Base-by-base conservation (phyloP, 92 coral and sea anemone species). In the Porites cylindrica region DNA sequence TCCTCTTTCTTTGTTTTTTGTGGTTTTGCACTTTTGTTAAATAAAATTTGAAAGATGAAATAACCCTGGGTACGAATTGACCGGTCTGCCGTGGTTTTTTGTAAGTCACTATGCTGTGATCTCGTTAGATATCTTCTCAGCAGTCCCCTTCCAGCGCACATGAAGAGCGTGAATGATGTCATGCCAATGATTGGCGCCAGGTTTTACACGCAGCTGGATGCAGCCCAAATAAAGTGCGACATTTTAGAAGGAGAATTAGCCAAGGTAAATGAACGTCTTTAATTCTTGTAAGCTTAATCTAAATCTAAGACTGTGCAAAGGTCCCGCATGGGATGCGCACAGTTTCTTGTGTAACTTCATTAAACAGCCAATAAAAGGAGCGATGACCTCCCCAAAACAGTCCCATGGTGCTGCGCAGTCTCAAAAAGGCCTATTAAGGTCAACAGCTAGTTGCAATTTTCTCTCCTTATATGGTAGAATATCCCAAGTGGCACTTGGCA, bases 171-270 rank as follows among this genome's bases (percentile, higher is more conserved):
- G 7, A 97, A 97, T 80, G 99, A 97, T 83, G 91, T 97, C 68
- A 97, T 97, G 99, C 99, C 99, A 1, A 97, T 97, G 99, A 97
- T 97, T 43, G 99, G 99, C 19, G 99, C 99, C 78, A 82, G 99
- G 75, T 97, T 97, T 85, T 97, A 97, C 86, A 97, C 99, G 19
- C 99, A 97, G 76, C 93, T 97, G 52, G 99, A 97, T 72, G 96
- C 99, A 8, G 94, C 97, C 10, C 99, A 97, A 72, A 95, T 97
- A 77, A 94, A 94, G 50, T 92, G 98, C 79, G 99, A 97, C 62
- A 96, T 97, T 26, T 73, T 97, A 60, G 98, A 97, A 85, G 99
- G 99, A 54, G 99, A 97, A 69, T 88, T 97, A 11, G 98, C 98
- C 19, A 97, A 97, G 95, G 98, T 94, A 88, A 51, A 72, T 50